Evolutionary conservation across 2,888 invertebrate genomes (phyloP).

Genomic region (Eutolmus rufibarbis): DNA sequence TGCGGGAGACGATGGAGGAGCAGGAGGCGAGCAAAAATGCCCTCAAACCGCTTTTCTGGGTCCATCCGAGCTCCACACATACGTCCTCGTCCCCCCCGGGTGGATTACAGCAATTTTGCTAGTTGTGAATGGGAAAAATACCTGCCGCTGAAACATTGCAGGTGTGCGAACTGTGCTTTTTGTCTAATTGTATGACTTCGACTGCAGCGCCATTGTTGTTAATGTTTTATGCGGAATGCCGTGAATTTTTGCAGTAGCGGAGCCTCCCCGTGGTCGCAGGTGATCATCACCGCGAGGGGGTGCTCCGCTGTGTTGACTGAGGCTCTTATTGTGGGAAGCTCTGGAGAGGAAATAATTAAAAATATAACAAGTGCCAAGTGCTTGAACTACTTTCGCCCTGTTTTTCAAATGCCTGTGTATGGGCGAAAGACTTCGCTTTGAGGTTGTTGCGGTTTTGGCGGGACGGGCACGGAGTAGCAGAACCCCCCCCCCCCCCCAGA

Average conservation of each 20-base stretch:
- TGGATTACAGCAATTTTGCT: neutral
- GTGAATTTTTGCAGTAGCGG: neutral
- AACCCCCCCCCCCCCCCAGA: neutral
- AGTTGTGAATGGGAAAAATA: constrained; percentile 2
- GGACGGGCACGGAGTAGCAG: neutral
- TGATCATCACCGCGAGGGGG: neutral
- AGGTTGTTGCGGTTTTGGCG: constrained; percentile 4
- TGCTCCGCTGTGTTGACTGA: neutral
- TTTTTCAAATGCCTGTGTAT: constrained; percentile 12
- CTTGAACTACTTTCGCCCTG: constrained; percentile 43
- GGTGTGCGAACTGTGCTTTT: constrained; percentile 41
- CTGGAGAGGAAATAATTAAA: constrained; percentile 46
- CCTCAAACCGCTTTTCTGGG: neutral
- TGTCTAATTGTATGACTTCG: constrained; percentile 26
- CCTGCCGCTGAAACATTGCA: constrained; percentile 15
- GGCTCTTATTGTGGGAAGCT: neutral
- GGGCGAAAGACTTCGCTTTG: neutral
- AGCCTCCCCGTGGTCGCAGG: neutral
- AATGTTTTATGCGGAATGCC: constrained; percentile 34
- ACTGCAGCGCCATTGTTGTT: constrained; percentile 32
- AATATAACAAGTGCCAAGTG: constrained; percentile 46
- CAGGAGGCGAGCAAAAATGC: constrained; percentile 8
- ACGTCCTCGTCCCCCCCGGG: neutral
- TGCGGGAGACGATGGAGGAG: neutral
- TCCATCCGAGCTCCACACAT: neutral